These are phyloP conservation scores for Heteromurus nitidus DNA, from an alignment of 2,888 invertebrate genomes.

Conservation along the genomic window DNA sequence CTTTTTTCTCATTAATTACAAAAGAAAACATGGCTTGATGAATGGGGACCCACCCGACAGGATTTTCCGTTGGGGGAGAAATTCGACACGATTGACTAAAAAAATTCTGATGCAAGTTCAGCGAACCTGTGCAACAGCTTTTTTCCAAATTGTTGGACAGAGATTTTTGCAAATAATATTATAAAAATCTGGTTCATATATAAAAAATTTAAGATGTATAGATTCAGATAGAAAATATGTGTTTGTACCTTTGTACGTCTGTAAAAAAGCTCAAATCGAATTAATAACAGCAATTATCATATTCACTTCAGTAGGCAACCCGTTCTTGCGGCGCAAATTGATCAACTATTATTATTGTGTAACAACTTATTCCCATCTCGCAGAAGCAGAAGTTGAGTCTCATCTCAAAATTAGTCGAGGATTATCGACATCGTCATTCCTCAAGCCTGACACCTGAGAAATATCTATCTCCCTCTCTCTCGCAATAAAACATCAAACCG, in stretches of 20 bases:
- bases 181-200: background rate
- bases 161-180: background rate
- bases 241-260: background rate
- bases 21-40: constrained; percentile 6
- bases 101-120: constrained; percentile 18
- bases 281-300: constrained; percentile 61
- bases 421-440: background rate
- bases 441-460: background rate
- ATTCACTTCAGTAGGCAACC: background rate
- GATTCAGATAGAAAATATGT: background rate
- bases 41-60: constrained; percentile 3
- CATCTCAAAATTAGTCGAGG: constrained; percentile 20
- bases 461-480: background rate
- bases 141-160: background rate
- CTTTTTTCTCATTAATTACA: background rate
- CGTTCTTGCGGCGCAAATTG: constrained; percentile 47
- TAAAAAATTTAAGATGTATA: background rate
- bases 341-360: constrained; percentile 28
- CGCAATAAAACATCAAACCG: no score
- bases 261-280: constrained; percentile 51
- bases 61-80: background rate
- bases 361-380: no score
- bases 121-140: constrained; percentile 25
- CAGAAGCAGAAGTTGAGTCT: constrained; percentile 59
- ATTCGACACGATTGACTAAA: background rate